A percentile compares a stretch with the other conserved stretches of the same genome.
Evolutionary conservation across 2,797 vertebrate genomes (phyloP).

Genomic region (Danio jaintianensis): DNA sequence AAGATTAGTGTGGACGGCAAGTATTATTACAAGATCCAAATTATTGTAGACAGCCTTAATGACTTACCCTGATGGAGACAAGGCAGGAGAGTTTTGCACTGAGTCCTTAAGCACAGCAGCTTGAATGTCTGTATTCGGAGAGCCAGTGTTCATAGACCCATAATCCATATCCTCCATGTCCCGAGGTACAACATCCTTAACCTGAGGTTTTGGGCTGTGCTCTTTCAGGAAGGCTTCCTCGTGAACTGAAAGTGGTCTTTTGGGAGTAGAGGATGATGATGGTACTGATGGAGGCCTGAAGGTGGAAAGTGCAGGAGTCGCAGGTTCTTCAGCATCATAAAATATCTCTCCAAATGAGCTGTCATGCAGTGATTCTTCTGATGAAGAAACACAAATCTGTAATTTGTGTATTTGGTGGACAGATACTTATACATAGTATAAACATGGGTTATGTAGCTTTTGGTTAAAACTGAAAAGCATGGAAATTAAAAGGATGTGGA

Average conservation of each 20-base stretch:
- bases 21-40: no score
- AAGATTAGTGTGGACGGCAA: no score
- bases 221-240: constrained; percentile 35
- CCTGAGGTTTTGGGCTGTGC: background rate
- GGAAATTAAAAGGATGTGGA: no score
- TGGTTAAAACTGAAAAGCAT: no score
- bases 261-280: constrained; percentile 7
- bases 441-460: no score
- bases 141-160: constrained; percentile 21
- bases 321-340: constrained; percentile 41
- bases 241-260: constrained; percentile 16
- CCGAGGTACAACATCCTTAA: background rate
- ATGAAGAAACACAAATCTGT: constrained; percentile 48
- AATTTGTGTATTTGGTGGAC: background rate
- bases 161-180: constrained; percentile 20
- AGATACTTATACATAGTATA: background rate
- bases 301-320: constrained; percentile 5
- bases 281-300: constrained; percentile 11
- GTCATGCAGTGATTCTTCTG: constrained; percentile 48
- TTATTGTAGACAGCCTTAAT: no score
- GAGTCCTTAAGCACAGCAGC: constrained; percentile 6
- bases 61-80: constrained; percentile 66
- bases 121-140: constrained; percentile 23
- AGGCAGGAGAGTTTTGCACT: constrained; percentile 1
- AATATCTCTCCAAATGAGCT: background rate